A percentile compares a stretch with the other conserved stretches of the same genome.
Evolutionary conservation across 2,113 vertebrate species (phyloP).

Genomic region (Entomyzon cyanotis): DNA sequence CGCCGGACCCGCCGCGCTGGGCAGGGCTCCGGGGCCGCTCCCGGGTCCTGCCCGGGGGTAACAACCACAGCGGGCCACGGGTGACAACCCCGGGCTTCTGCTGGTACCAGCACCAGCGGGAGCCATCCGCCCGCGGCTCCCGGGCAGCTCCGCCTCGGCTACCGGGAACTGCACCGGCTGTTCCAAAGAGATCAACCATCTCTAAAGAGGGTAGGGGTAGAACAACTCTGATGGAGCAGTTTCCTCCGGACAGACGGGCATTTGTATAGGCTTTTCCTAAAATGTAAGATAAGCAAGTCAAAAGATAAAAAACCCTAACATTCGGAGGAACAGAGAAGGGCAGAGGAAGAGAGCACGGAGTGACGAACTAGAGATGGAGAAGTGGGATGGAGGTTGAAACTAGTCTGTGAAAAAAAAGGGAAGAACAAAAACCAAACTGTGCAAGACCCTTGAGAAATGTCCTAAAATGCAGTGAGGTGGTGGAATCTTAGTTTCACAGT

Average conservation of each 20-base stretch:
- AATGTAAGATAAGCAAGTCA: too few relatives aligned
- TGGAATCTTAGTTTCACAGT: background rate
- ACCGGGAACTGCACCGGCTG: background rate
- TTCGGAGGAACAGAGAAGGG: background rate
- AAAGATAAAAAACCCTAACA: background rate
- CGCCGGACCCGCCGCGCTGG: background rate
- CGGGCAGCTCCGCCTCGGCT: background rate
- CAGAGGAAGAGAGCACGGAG: background rate
- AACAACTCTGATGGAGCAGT: background rate
- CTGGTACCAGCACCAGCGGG: fast-evolving
- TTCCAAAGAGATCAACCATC: fast-evolving
- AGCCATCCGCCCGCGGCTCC: background rate
- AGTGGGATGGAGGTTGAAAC: background rate
- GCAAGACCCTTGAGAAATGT: background rate
- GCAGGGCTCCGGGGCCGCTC: background rate
- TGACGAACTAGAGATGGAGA: background rate
- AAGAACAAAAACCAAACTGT: background rate
- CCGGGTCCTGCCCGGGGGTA: too few relatives aligned
- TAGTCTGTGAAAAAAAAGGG: background rate
- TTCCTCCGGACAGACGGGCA: fast-evolving
- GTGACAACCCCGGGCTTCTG: background rate
- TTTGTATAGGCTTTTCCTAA: background rate
- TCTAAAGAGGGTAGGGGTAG: fast-evolving
- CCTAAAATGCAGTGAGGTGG: background rate
- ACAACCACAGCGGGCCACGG: background rate